Base-by-base conservation (phyloP, 2,888 invertebrate species). In the Schrankia costaestrigalis region DNA sequence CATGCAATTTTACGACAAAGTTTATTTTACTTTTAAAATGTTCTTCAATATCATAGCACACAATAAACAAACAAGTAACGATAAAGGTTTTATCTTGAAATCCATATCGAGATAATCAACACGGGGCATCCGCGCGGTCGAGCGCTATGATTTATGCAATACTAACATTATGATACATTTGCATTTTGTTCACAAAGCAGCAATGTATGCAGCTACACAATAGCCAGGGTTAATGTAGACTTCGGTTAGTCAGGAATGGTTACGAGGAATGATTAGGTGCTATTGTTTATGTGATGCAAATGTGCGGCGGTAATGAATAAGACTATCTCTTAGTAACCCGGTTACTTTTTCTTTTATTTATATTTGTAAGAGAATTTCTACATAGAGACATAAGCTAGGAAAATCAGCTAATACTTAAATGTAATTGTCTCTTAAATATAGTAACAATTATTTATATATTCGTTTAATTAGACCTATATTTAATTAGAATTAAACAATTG, bases 111-210 rank as follows among this genome's bases (percentile, higher is more conserved):
- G 72, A 78, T 77, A 72, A 78, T 71, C 71, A 64, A 62, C 46
- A 55, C 59, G 58, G 61, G 55, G 66, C 64, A 67, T 71, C 72
- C 72, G 62, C 71, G 56, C 62, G 59, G 56, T 63, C 44, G 49
- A 42, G 41, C 48, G 44, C 49, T 32, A 55, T 78, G 74, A 78
- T 77, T 76, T 76, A 78, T 69, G 61, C 56, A 61, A 59, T 60
- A 58, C 56, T 57, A 63, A 71, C 67, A 65, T 68, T 67, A 68
- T 71, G 69, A 73, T 72, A 64, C 64, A 77, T 78, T 76, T 72
- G 72, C 72, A 76, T 76, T 77, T 73, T 58, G 67, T 71, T 68
- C 69, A 67, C 69, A 70, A 68, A 62, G 56, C 53, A 56, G 46
- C 53, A 57, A 57, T 56, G 57, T 57, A 48, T 54, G 56, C 56